Base-by-base conservation (phyloP, 2,113 vertebrate genomes). In the Sander vitreus region DNA sequence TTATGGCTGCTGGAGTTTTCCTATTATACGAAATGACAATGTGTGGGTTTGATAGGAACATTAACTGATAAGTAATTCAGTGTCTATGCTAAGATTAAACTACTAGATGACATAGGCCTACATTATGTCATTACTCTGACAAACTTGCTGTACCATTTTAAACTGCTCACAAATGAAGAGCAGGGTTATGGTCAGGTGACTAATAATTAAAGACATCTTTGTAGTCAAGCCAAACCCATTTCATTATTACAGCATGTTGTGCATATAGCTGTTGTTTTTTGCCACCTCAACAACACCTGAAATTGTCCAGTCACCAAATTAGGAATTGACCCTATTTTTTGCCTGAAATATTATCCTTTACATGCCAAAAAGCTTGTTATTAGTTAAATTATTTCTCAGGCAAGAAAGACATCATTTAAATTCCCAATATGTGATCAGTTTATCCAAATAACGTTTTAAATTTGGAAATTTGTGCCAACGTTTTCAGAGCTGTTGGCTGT, bases 181-280 rank as follows among this genome's bases (percentile, higher is more conserved):
- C 47, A 33, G 10, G 16, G 14, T 54, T 21, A 60, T 0, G 0
- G 25, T 45, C 39, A 47, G 33, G 15, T 62, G 19, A 15, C 16
- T 27, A 60, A 53, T 67, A 67, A 19, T 69, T 27, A 47, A 47
- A 19, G 16, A 25, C 19, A 39, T 70, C 30, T 51, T 76, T 76
- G 54, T 55, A 63, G 45, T 47, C 48, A 25, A 53, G 39, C 19
- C 30, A 57, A 53, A 48, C 18, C 12, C 30, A 5, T 33, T 33
- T 33, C 7, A 30, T 57, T 47, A 58, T 30, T 45, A 10, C 36
- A 43, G 5, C 33, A 21, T 48, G 23, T n/a, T 67, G 11, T 48
- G 21, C 50, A 33, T 33, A 14, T 4, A 53, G 51, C 21, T 76
- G 19, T 45, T 27, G 59, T 33, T 60, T 36, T 47, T 50, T 30